Base-by-base conservation (phyloP, 2,797 vertebrate genomes). In the Delichon dasypus region DNA sequence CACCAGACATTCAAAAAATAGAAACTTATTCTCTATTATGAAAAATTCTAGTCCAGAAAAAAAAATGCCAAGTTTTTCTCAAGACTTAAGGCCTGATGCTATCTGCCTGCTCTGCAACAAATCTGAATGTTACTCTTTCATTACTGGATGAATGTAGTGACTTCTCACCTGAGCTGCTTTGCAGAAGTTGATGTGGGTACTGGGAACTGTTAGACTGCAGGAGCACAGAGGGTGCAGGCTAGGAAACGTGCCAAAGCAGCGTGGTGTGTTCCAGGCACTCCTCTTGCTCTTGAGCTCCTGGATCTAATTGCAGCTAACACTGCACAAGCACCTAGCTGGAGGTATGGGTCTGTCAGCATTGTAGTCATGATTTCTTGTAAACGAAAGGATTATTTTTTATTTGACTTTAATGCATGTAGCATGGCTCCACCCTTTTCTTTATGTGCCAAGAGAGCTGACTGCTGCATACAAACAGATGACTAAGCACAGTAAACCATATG, bases 51-150 rank as follows among this genome's bases (percentile, higher is more conserved):
- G 16, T 36, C 38, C 2, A 9, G n/a, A 47, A 83, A 71, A 88
- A 62, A 38, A 7, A 5, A 1, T 5, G 7, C 1, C 0, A 1
- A 10, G 8, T 40, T 93, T 67, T 30, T 57, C 14, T 91, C 14
- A 47, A 75, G 26, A 70, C 5, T 27, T 61, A 47, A 73, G 47
- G 62, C 10, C 7, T 62, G 21, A 7, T 16, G 20, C 16, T 62
- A 4, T 53, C 10, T 88, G 13, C 34, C 22, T 79, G 45, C 60
- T 42, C 34, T 66, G n/a, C 4, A 8, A 68, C 27, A 40, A 83
- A 78, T 19, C 18, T 36, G 30, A 72, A 29, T 25, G 19, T 44
- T 68, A 25, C 5, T 55, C 4, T 36, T 50, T 32, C 23, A 16
- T 58, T 79, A 34, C 5, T 32, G 21, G 2, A 11, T 70, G 18